Conservation (phyloP, 2,888 invertebrate species). For the Yponomeuta malinellus region DNA sequence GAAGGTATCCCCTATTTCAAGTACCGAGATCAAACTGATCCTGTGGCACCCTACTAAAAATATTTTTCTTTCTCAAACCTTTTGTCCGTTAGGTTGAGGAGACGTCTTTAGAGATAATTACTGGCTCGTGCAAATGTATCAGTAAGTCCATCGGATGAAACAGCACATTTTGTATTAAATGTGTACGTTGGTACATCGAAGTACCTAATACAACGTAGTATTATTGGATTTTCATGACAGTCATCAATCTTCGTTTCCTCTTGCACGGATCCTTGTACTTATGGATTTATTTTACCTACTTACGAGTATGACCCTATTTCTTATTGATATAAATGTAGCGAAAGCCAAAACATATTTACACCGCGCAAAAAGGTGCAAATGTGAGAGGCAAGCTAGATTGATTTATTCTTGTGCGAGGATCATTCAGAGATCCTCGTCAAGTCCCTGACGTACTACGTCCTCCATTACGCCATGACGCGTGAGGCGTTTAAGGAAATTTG, state of each 20-base stretch:
- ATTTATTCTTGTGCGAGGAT: not conserved
- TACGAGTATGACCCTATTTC: not conserved
- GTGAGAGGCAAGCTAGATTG: not conserved
- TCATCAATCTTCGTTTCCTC: not conserved
- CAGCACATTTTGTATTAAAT: not conserved
- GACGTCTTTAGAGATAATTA: no score
- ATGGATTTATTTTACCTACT: no score
- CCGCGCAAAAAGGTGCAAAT: not conserved
- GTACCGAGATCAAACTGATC: not conserved
- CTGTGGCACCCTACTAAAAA: no score
- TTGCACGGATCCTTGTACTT: not conserved
- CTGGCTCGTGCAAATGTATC: not conserved
- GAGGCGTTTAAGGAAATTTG: not conserved
- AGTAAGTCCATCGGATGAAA: not conserved
- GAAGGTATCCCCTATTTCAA: not conserved
- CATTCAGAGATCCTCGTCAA: not conserved
- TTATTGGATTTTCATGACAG: not conserved
- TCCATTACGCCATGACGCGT: not conserved
- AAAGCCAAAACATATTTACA: no score
- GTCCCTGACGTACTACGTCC: not conserved
- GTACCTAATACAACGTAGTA: not conserved
- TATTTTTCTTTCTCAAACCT: no score
- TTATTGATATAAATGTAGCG: not conserved
- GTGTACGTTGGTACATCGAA: no score
- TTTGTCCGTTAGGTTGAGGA: no score